phyloP scores from a whole-genome alignment of 1,140 invertebrate species.

The Megalopta genalis region DNA sequence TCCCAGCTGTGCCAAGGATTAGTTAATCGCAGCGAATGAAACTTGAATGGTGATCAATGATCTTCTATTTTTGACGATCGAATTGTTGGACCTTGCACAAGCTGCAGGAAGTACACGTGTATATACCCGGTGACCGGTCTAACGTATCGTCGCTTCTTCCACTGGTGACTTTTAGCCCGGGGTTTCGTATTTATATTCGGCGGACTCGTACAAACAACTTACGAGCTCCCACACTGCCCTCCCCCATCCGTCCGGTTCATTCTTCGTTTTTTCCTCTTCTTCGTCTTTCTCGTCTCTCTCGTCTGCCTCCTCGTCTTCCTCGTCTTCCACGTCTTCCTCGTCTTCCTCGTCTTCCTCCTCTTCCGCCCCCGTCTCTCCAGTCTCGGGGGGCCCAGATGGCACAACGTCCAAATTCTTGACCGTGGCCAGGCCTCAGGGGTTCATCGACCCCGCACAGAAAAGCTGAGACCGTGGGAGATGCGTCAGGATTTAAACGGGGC shows the following conservation, averaged over 20 bases:
- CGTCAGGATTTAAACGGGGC: background rate
- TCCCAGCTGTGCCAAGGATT: too few species aligned
- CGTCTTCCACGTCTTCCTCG: background rate
- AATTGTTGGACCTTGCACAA: too few species aligned
- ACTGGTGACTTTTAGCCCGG: conserved; percentile 58
- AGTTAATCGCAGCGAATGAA: too few species aligned
- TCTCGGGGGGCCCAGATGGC: conserved; percentile 1
- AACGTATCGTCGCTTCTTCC: conserved; percentile 37
- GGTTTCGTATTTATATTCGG: conserved; percentile 67
- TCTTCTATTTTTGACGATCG: too few species aligned
- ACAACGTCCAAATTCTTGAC: conserved; percentile 53
- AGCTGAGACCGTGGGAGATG: background rate
- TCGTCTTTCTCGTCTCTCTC: too few species aligned
- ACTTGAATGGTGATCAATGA: too few species aligned
- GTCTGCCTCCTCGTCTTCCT: background rate
- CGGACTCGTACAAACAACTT: conserved; percentile 40
- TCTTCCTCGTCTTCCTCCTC: background rate
- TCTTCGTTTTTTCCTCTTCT: conserved; percentile 1
- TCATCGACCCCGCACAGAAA: conserved; percentile 22
- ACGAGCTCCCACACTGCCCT: conserved; percentile 9
- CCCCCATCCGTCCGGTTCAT: conserved; percentile 24
- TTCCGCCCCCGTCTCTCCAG: background rate
- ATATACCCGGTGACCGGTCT: background rate
- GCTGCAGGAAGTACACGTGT: too few species aligned
- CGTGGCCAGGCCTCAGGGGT: conserved; percentile 12